Evolutionary conservation across 2,797 vertebrate species (phyloP), one percentile per base, ranked within the genome.

Genomic region (Chiroxiphia lanceolata): DNA sequence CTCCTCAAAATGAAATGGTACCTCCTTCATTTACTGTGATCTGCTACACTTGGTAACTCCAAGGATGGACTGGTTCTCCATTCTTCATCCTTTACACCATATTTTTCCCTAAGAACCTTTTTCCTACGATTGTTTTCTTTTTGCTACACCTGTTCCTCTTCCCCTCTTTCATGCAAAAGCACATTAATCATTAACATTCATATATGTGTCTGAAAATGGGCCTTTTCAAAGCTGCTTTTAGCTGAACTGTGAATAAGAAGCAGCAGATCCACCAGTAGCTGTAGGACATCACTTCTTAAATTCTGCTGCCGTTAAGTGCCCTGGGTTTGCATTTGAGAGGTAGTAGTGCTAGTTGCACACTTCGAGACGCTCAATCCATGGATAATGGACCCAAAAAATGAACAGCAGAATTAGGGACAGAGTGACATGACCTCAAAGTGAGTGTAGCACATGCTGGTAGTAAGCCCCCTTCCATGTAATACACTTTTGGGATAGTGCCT

Each of bases 211-310:
- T 94, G 79, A 31, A 72, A 85, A 87, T 19, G 25, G 22, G 27
- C 45, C 31, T 89, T 90, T 87, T 47, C 44, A 61, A 56, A 90
- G 60, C 65, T 88, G 68, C 64, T 79, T 87, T 89, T 91, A 57
- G 34, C 59, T 59, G 51, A 76, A 26, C 20, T 90, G 16, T 53
- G 68, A 72, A 57, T 53, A 75, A 9, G 60, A 81, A 80, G 36
- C 22, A 77, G 44, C 20, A 47, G 29, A 54, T 85, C 47, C 51
- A 25, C 34, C 13, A 14, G 38, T 44, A 51, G 67, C 70, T 82
- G 25, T 57, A 69, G 42, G 15, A 42, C 26, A 65, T 13, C 4
- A 1, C 26, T 36, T 85, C 53, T 56, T 33, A 67, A 67, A 38
- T 40, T 20, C 17, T 51, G 6, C 48, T 80, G 50, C 33, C 80